Evolutionary conservation across 53 echinoderm and acorn worm species (phyloP), one percentile per base, ranked within the genome.

Genomic region (Mesocentrotus franciscanus): DNA sequence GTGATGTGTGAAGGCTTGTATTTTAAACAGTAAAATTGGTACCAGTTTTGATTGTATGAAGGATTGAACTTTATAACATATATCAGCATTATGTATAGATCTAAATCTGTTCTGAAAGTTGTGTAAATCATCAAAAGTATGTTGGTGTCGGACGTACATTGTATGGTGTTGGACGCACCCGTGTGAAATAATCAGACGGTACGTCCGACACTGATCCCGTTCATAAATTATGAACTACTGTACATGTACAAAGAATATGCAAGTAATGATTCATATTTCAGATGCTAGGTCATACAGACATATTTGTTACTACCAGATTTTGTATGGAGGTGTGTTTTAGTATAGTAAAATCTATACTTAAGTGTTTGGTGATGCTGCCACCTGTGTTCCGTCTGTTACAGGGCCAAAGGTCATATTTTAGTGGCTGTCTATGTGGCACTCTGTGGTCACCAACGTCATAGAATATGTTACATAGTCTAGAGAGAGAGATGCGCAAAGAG

Each of bases 41-140:
- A 76, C 32, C 78, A 76, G 78, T 76, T 76, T 76, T 76, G 78
- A 76, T 76, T 76, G 78, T 76, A 76, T 76, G 78, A 76, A 76
- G 78, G 32, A 76, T 76, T 76, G 78, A 76, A 32, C 78, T 76
- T 76, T 76, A 76, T 76, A 76, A 76, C 78, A 76, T 76, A 76
- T 76, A 76, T 32, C 78, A 76, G 78, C 78, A 76, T 76, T 76
- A 76, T 76, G 78, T 76, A 76, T 60, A 60, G 60, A 60, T 60
- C 60, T 76, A 76, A 76, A 76, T 76, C 78, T 76, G 78, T 76
- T 76, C 27, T 76, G 78, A 76, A 76, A 76, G 78, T 76, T 76
- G 78, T 76, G 78, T 76, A 76, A 76, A 76, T 76, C 78, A 32
- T 76, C 32, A 76, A 76, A n/a, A 76, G 78, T 76, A 76, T 76